phyloP scores from a whole-genome alignment of 1,140 invertebrate species.

The Papilio glaucus region DNA sequence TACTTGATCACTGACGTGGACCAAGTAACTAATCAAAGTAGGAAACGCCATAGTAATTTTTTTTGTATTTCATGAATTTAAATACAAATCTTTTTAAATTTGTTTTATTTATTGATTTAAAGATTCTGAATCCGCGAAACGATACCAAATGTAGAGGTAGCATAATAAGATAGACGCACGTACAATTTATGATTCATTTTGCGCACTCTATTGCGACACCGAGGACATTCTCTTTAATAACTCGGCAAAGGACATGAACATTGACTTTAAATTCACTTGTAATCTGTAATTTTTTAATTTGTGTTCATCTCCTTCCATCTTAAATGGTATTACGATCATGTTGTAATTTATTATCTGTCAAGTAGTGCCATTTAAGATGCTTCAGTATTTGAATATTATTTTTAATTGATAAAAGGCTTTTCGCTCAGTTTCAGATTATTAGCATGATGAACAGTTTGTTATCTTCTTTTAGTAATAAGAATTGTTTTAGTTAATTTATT shows the following conservation, averaged over 20 bases:
- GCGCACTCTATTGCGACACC: conserved; percentile 4
- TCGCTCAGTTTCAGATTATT: not conserved
- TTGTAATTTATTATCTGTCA: not conserved
- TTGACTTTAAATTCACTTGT: not conserved
- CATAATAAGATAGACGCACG: conserved; percentile 28
- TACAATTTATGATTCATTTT: conserved; percentile 24
- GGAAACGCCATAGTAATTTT: too few species aligned
- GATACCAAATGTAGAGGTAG: not conserved
- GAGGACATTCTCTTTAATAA: not conserved
- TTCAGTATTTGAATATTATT: not conserved
- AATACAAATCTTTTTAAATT: too few species aligned
- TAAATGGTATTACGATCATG: not conserved
- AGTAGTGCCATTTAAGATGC: not conserved
- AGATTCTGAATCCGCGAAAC: not conserved
- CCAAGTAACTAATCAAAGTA: too few species aligned
- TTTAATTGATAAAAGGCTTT: not conserved
- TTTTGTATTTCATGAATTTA: too few species aligned
- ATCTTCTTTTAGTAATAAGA: not conserved
- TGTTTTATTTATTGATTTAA: not conserved
- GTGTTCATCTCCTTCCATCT: conserved; percentile 22
- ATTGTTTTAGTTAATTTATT: not conserved
- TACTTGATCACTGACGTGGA: too few species aligned
- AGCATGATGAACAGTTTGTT: conserved; percentile 8
- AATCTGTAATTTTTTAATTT: not conserved
- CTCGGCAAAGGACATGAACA: conserved; percentile 16